These are phyloP conservation scores for Dermolepida albohirtum DNA, from an alignment of 2,888 invertebrate species.

Conservation along the genomic window DNA sequence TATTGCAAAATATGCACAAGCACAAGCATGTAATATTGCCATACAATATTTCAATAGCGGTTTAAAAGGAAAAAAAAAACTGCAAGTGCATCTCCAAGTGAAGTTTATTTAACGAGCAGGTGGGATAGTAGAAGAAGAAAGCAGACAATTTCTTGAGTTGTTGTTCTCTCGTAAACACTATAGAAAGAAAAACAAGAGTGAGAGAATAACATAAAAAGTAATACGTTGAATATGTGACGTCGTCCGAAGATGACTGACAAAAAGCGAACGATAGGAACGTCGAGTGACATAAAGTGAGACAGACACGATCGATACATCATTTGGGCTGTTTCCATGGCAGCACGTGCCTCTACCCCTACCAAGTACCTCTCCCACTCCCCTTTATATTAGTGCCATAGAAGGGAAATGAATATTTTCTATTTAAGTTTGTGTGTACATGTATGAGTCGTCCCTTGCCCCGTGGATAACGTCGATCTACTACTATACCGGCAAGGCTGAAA, in stretches of 20 bases:
- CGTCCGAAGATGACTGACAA: conserved; percentile 58
- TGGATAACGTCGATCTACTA: conserved; percentile 44
- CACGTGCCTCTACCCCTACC: conserved; percentile 64
- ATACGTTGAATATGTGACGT: conserved; percentile 67
- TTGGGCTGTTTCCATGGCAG: conserved; percentile 69
- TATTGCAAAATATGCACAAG: no score
- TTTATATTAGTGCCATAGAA: conserved; percentile 63
- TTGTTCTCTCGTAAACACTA: conserved; percentile 53
- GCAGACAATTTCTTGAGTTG: conserved; percentile 37
- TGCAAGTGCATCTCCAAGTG: conserved; percentile 14
- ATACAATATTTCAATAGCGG: no score
- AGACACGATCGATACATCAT: conserved; percentile 67
- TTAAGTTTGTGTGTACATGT: conserved; percentile 61
- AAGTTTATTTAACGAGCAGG: conserved; percentile 32
- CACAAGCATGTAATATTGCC: no score
- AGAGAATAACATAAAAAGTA: conserved; percentile 62
- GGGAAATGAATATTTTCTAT: conserved; percentile 65
- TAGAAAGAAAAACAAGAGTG: conserved; percentile 60
- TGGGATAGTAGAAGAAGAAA: neutral
- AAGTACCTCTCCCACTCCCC: conserved; percentile 55
- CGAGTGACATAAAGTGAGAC: conserved; percentile 60
- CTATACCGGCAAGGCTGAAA: conserved; percentile 48
- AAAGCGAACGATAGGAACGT: conserved; percentile 55
- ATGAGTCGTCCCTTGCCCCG: conserved; percentile 31
- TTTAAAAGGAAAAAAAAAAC: conserved; percentile 9